phyloP scores from a whole-genome alignment of 2,888 invertebrate species.

The Ypsolopha sequella region DNA sequence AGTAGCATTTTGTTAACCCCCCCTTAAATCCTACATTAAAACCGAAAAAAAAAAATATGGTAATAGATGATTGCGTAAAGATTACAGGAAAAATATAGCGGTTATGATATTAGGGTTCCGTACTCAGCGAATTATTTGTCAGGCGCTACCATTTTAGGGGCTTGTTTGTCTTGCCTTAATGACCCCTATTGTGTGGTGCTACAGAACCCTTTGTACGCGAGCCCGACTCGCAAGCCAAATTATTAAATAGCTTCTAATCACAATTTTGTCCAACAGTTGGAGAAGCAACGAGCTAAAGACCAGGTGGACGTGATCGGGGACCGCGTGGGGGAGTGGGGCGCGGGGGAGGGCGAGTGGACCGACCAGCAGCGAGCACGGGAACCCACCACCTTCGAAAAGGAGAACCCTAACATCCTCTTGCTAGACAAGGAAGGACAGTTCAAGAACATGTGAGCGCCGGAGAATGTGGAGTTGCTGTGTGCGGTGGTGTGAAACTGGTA shows the following conservation, averaged over 20 bases:
- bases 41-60: not conserved
- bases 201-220: too few species aligned
- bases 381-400: constrained; percentile 82
- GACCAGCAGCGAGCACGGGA: constrained; percentile 77
- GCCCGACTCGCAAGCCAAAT: too few species aligned
- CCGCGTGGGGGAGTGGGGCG: constrained; percentile 79
- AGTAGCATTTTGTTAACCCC: too few species aligned
- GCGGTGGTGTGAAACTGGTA: not conserved
- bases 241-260: not conserved
- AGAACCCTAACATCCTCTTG: constrained; percentile 83
- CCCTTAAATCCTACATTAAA: too few species aligned
- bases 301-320: constrained; percentile 81
- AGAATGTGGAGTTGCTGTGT: too few species aligned
- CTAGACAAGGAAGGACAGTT: constrained; percentile 81
- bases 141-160: too few species aligned
- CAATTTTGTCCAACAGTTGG: constrained; percentile 62
- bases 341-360: constrained; percentile 79
- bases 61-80: too few species aligned
- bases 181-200: too few species aligned
- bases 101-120: too few species aligned
- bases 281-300: constrained; percentile 75
- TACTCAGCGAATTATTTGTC: too few species aligned
- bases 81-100: too few species aligned
- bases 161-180: too few species aligned
- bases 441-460: constrained; percentile 74